These are phyloP conservation scores for Condylura cristata DNA, from an alignment of 2,113 vertebrate genomes.

Conservation along the genomic window DNA sequence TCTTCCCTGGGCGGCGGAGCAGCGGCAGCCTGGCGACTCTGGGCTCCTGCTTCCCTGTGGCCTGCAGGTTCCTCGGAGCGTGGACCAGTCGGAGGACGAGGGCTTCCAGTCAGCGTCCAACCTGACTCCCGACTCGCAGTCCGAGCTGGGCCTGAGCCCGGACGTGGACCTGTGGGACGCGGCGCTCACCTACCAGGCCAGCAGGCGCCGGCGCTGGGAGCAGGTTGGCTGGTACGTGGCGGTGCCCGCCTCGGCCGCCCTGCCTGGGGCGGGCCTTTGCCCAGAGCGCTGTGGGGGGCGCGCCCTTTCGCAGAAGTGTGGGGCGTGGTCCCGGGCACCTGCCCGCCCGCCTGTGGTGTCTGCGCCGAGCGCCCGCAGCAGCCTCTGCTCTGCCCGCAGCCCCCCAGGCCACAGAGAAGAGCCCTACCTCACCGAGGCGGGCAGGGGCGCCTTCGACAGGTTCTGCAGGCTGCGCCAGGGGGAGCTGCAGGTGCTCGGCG, in stretches of 20 bases:
- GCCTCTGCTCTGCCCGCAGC: slow-evolving; percentile 81
- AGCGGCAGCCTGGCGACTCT: no score
- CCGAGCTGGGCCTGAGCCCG: slow-evolving; percentile 91
- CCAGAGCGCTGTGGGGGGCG: no score
- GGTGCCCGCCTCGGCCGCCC: no score
- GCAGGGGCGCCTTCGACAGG: slow-evolving; percentile 95
- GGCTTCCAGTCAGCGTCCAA: slow-evolving; percentile 98
- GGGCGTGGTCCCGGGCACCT: no score
- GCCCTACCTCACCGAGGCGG: slow-evolving; percentile 94
- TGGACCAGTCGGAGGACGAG: slow-evolving; percentile 98
- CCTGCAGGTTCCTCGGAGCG: slow-evolving; percentile 92
- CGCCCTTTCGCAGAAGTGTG: no score
- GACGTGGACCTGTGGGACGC: slow-evolving; percentile 96
- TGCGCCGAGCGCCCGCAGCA: no score
- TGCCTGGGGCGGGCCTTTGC: no score
- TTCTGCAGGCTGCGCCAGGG: slow-evolving; percentile 92
- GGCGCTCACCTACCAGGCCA: slow-evolving; percentile 90
- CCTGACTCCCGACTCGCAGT: slow-evolving; percentile 98
- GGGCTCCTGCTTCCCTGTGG: not conserved
- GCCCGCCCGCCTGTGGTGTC: no score
- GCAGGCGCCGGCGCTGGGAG: slow-evolving; percentile 95
- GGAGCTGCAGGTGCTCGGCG: slow-evolving; percentile 90
- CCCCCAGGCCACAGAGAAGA: slow-evolving; percentile 94
- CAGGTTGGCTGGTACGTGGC: slow-evolving; percentile 96
- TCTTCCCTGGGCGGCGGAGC: no score